Evolutionary conservation across 92 coral and sea anemone genomes (phyloP).

Genomic region (Heliopora coerulea): DNA sequence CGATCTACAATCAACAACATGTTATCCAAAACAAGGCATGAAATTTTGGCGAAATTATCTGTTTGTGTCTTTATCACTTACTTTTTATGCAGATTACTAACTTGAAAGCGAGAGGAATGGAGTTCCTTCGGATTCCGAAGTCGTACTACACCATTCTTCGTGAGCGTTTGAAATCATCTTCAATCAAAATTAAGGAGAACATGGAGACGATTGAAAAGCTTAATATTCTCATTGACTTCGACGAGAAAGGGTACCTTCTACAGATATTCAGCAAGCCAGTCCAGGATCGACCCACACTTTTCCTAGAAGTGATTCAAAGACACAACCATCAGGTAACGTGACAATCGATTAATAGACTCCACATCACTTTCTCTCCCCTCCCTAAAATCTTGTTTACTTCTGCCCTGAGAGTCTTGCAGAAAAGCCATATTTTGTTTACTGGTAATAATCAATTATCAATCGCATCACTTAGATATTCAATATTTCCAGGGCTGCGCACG

Average conservation of each 20-base stretch:
- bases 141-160: conserved; percentile 73
- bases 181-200: conserved; percentile 57
- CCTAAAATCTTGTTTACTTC: no score
- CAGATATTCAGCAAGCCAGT: conserved; percentile 95
- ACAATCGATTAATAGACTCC: not conserved
- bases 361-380: no score
- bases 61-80: no score
- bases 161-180: conserved; percentile 72
- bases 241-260: conserved; percentile 93
- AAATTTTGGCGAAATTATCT: no score
- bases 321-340: conserved; percentile 69
- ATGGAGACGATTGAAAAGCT: conserved; percentile 69
- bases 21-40: no score
- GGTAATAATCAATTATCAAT: no score
- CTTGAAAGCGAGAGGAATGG: conserved; percentile 78
- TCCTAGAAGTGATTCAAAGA: conserved; percentile 89
- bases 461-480: no score
- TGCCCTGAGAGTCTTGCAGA: no score
- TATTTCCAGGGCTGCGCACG: no score
- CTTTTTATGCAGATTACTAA: conserved; percentile 52
- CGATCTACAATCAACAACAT: no score
- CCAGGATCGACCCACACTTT: conserved; percentile 93
- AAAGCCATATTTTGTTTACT: no score
- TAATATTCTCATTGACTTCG: conserved; percentile 89
- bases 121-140: conserved; percentile 77